Percentiles rank a stretch among this genome's conserved stretches.
phyloP scores from a whole-genome alignment of 2,113 vertebrate species.

The Odocoileus hemionus region DNA sequence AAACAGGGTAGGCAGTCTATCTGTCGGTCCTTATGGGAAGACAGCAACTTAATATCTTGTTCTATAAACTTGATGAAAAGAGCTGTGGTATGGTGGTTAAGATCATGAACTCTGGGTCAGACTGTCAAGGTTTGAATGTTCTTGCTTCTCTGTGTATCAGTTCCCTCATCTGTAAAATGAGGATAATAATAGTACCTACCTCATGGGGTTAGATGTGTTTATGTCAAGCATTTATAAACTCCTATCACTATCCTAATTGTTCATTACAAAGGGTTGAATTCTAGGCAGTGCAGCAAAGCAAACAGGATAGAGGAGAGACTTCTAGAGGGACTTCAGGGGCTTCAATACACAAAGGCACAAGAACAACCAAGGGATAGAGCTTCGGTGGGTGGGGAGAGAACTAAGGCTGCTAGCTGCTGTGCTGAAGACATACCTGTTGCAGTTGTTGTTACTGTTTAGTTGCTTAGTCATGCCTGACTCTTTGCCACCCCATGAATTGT shows the following conservation, averaged over 20 bases:
- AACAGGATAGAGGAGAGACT: background rate
- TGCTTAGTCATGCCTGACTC: background rate
- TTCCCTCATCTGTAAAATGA: background rate
- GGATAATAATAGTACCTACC: background rate
- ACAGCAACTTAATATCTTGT: background rate
- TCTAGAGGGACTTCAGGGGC: background rate
- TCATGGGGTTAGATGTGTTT: background rate
- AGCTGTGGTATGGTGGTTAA: too few relatives aligned
- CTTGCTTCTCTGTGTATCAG: background rate
- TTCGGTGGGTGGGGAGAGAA: background rate
- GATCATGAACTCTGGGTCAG: background rate
- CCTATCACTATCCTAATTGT: background rate
- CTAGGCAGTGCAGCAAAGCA: background rate
- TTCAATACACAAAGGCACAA: background rate
- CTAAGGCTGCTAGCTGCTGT: fast-evolving
- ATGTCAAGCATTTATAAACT: background rate
- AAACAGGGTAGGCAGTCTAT: background rate
- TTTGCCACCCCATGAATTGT: background rate
- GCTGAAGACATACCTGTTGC: background rate
- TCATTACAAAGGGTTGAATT: background rate
- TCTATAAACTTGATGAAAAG: background rate
- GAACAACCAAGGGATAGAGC: background rate
- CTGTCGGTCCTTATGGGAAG: background rate
- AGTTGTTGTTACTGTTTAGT: background rate
- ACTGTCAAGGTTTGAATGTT: background rate